Percentiles rank a stretch among this genome's conserved stretches.
phyloP scores from a whole-genome alignment of 1,140 invertebrate genomes.

The Papilio dardanus region DNA sequence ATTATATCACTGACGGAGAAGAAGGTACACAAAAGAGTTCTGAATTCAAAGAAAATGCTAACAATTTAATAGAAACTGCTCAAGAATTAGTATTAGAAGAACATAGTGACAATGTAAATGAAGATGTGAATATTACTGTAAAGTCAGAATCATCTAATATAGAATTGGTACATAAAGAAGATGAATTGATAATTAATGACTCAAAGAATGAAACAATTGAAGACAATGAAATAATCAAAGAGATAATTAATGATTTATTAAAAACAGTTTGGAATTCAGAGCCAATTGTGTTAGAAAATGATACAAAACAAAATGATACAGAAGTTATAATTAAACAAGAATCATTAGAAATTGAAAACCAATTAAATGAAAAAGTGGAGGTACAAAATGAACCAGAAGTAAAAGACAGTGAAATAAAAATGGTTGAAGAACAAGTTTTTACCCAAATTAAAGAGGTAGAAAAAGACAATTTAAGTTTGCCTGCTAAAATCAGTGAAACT shows the following conservation, averaged over 20 bases:
- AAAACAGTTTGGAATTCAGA: neutral
- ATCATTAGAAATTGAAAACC: neutral
- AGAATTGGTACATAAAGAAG: neutral
- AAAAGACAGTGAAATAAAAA: neutral
- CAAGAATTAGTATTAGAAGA: neutral
- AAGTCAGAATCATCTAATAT: neutral
- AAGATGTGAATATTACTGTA: neutral
- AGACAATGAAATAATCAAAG: conserved; percentile 13
- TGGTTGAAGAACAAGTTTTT: conserved; percentile 38
- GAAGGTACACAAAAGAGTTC: neutral
- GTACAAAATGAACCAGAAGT: conserved; percentile 8
- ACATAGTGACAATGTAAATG: neutral
- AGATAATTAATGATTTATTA: conserved; percentile 5
- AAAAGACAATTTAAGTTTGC: neutral
- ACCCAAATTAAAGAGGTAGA: neutral
- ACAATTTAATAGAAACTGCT: neutral
- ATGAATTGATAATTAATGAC: conserved; percentile 2
- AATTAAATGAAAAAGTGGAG: neutral
- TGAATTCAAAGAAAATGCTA: neutral
- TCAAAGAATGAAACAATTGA: conserved; percentile 29
- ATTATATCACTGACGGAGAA: neutral
- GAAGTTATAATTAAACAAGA: neutral
- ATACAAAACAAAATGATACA: conserved; percentile 4
- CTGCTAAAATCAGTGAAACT: neutral
- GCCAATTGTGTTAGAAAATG: neutral